These are phyloP conservation scores for Alligator sinensis DNA, from an alignment of 2,113 vertebrate species.

Conservation along the genomic window DNA sequence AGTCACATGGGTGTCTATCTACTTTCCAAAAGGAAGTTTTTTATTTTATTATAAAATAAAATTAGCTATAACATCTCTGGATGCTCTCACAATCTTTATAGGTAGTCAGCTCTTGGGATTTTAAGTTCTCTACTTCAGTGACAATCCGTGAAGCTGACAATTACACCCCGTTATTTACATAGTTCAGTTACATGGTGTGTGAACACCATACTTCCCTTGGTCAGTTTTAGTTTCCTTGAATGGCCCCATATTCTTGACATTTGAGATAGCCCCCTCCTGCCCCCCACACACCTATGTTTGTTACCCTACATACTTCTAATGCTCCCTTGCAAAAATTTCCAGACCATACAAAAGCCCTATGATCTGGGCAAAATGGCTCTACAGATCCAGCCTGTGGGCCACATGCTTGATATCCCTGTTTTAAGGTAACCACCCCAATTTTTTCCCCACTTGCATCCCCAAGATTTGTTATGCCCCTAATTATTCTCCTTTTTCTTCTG, in stretches of 20 bases:
- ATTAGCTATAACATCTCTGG: neutral
- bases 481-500: neutral
- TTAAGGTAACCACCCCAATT: neutral
- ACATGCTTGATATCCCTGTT: neutral
- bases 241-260: neutral
- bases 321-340: neutral
- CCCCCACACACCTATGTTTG: neutral
- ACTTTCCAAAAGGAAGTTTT: neutral
- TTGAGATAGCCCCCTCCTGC: neutral
- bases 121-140: neutral
- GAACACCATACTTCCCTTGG: neutral
- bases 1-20: neutral
- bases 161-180: neutral
- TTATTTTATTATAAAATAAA: neutral
- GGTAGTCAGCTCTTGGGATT: neutral
- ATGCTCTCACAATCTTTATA: neutral
- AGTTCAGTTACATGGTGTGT: neutral
- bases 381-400: no score
- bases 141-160: neutral
- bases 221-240: neutral
- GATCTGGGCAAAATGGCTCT: no score
- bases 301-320: neutral
- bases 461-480: accelerated
- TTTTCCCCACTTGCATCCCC: neutral
- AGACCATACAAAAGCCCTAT: no score